Conservation (phyloP, 2,113 vertebrate genomes). For the Tenebrosternarchus preto region DNA sequence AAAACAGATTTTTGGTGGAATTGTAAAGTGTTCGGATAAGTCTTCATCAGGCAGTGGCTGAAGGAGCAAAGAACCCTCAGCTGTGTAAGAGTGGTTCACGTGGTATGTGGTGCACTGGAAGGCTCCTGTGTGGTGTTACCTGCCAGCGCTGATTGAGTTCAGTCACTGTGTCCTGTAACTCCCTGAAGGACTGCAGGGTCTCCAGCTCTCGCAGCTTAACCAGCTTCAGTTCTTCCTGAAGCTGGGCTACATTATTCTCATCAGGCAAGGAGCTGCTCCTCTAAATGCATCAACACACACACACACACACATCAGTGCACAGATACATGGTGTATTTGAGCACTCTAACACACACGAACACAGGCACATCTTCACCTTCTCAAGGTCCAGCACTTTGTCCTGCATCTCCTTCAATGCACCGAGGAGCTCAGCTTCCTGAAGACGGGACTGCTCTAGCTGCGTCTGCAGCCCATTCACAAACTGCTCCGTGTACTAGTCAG, state of each 20-base stretch:
- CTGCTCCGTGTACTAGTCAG: constrained; percentile 78
- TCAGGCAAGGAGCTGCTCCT: constrained; percentile 85
- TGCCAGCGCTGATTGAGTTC: constrained; percentile 94
- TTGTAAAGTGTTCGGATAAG: too few relatives aligned
- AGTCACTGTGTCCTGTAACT: constrained; percentile 85
- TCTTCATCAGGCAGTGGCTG: too few relatives aligned
- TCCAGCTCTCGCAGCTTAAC: constrained; percentile 86
- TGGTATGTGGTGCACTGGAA: too few relatives aligned
- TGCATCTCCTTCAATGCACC: constrained; percentile 92
- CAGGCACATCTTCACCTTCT: constrained; percentile 78
- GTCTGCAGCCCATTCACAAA: constrained; percentile 85
- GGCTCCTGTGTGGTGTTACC: constrained; percentile 66
- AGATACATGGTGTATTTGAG: background rate
- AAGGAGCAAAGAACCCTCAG: too few relatives aligned
- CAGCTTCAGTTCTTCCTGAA: constrained; percentile 90
- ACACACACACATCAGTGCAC: constrained; percentile 28
- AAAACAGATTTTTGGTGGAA: too few relatives aligned
- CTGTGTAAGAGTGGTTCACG: too few relatives aligned
- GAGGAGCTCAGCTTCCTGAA: constrained; percentile 84
- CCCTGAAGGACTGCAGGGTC: constrained; percentile 79
- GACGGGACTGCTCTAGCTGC: constrained; percentile 84
- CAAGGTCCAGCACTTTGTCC: constrained; percentile 92
- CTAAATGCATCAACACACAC: constrained; percentile 64
- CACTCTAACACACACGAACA: background rate
- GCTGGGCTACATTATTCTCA: constrained; percentile 84